Conservation (phyloP, 35 echinoderm and acorn worm genomes). For the Heliocidaris erythrogramma region DNA sequence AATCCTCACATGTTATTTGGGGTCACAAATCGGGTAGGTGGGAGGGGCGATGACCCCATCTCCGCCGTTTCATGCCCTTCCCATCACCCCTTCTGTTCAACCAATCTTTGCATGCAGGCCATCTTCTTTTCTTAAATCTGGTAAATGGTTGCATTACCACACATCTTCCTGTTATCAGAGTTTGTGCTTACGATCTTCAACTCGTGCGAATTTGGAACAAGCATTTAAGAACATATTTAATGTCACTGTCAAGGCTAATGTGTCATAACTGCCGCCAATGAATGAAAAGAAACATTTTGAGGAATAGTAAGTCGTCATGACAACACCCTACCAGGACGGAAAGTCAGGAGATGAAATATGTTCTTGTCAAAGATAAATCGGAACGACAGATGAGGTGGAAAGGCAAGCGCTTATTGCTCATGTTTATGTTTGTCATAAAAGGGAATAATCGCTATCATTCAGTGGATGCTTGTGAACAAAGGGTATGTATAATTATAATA, state of each 20-base stretch:
- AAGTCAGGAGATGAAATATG: background rate
- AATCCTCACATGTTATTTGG: background rate
- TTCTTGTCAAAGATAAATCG: background rate
- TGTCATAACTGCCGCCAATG: background rate
- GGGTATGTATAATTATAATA: background rate
- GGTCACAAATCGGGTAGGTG: background rate
- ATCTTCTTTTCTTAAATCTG: background rate
- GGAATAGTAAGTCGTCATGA: background rate
- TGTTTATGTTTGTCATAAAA: background rate
- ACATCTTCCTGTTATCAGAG: background rate
- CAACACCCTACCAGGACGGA: background rate
- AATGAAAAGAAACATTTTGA: background rate
- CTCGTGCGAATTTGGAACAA: background rate
- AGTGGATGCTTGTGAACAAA: background rate
- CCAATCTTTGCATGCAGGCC: background rate
- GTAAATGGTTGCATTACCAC: no score
- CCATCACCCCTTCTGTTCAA: background rate
- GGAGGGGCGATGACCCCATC: background rate
- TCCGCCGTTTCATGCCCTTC: background rate
- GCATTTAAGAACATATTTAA: background rate
- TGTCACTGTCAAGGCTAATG: background rate
- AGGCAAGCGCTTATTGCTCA: background rate
- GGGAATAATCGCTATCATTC: background rate
- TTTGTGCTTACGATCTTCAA: no score
- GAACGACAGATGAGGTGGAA: background rate